Percentiles rank a stretch among this genome's conserved stretches.
Conservation (phyloP, 2,113 vertebrate species). For the Leuciscus idus region DNA sequence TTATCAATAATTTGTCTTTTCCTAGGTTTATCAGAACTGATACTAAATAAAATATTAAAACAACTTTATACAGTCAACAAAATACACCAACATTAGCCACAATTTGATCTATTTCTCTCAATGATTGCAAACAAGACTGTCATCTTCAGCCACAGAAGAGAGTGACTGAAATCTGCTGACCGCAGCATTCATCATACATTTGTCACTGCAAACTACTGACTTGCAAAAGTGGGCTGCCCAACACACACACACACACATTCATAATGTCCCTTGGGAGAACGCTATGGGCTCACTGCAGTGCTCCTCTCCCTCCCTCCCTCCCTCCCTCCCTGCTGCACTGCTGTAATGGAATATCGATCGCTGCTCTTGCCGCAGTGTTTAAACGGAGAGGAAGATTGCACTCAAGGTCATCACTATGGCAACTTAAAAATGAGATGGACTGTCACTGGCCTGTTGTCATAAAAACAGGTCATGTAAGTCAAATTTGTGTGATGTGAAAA, state of each 20-base stretch:
- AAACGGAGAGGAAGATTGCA: constrained; percentile 59
- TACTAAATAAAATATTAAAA: neutral
- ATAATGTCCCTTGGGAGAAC: constrained; percentile 46
- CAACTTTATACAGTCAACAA: neutral
- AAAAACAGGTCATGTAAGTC: constrained; percentile 71
- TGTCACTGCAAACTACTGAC: constrained; percentile 43
- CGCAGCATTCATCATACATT: constrained; percentile 4
- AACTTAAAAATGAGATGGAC: constrained; percentile 73
- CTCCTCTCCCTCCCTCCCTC: constrained; percentile 61
- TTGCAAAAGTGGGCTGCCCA: constrained; percentile 31
- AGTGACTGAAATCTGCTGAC: constrained; percentile 25
- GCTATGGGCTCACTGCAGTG: constrained; percentile 75
- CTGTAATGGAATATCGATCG: constrained; percentile 83
- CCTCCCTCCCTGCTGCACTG: constrained; percentile 62
- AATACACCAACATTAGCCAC: neutral
- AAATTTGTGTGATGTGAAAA: constrained; percentile 43
- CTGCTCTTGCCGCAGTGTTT: constrained; percentile 73
- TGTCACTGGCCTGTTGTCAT: constrained; percentile 61
- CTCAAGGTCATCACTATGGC: constrained; percentile 79
- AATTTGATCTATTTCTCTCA: neutral
- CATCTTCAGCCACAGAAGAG: neutral
- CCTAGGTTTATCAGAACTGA: neutral
- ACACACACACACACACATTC: neutral
- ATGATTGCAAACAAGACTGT: neutral
- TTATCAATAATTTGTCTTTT: neutral